Base-by-base conservation (phyloP, 2,113 vertebrate genomes). In the Amia ocellicauda region DNA sequence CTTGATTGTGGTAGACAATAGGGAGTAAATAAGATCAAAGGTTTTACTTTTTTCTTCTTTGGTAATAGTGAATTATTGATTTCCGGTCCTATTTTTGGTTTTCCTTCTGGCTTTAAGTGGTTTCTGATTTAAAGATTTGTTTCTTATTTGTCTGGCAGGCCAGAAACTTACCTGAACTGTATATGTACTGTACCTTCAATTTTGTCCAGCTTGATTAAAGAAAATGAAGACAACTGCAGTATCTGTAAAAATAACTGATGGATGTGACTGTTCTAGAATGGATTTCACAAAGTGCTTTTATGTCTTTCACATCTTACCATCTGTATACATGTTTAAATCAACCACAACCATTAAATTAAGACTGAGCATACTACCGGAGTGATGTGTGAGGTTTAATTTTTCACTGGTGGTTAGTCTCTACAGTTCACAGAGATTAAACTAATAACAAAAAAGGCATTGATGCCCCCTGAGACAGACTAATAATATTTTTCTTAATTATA, bases 61-160 rank as follows among this genome's bases (percentile, higher is more conserved):
- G 9, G 47, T 13, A 50, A 17, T 16, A 2, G 47, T 50, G 17
- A 36, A 36, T 5, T 36, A 36, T 53, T 53, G 24, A 53, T 23
- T 53, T 19, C 24, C 4, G 10, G 3, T 53, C 23, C 8, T 22
- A 19, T 53, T 24, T 53, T 19, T 1, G 13, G 3, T 53, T 11
- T 53, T 22, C 20, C 14, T 53, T 53, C 24, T 22, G 20, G 20
- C 20, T 53, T 53, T 53, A 4, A 53, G n/a, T 4, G 2, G 14
- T 47, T 47, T 47, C 43, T n/a, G 43, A 1, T 47, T 47, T 47
- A 16, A 8, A 47, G 13, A 47, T 47, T 17, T n/a, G n/a, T n/a
- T n/a, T n/a, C 51, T 24, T 23, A 3, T 53, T 53, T 24, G 51
- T 53, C 51, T 53, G 51, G 51, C 51, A 53, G 51, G 51, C 51